Conservation (phyloP, 2,888 invertebrate genomes). For the Tineola bisselliella region DNA sequence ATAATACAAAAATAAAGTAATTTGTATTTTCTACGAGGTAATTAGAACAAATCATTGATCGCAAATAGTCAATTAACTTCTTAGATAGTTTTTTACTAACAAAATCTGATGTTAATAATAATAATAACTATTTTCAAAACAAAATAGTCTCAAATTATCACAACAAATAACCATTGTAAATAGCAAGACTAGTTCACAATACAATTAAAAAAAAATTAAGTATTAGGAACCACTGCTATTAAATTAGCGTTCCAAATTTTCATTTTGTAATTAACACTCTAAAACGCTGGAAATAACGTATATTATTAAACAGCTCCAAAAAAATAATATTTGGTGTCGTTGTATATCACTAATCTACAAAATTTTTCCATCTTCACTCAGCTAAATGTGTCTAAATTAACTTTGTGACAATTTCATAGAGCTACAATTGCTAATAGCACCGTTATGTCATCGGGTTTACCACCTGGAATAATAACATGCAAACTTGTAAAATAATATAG, state of each 20-base stretch:
- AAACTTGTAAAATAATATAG: no score
- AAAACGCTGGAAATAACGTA: neutral
- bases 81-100: neutral
- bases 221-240: neutral
- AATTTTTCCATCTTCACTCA: constrained; percentile 29
- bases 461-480: constrained; percentile 77
- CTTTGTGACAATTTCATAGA: constrained; percentile 65
- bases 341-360: constrained; percentile 36
- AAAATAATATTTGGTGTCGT: constrained; percentile 45
- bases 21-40: neutral
- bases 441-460: constrained; percentile 99
- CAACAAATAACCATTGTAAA: neutral
- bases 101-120: neutral
- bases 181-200: neutral
- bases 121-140: neutral
- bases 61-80: neutral
- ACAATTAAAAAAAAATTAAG: neutral
- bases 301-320: constrained; percentile 3
- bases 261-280: constrained; percentile 14
- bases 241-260: constrained; percentile 14
- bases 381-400: constrained; percentile 31
- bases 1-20: neutral
- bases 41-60: neutral
- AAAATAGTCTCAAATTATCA: neutral
- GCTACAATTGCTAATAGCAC: constrained; percentile 95